A percentile compares a stretch with the other conserved stretches of the same genome.
Evolutionary conservation across 2,113 vertebrate species (phyloP).

Genomic region (Paracanthobrama guichenoti): DNA sequence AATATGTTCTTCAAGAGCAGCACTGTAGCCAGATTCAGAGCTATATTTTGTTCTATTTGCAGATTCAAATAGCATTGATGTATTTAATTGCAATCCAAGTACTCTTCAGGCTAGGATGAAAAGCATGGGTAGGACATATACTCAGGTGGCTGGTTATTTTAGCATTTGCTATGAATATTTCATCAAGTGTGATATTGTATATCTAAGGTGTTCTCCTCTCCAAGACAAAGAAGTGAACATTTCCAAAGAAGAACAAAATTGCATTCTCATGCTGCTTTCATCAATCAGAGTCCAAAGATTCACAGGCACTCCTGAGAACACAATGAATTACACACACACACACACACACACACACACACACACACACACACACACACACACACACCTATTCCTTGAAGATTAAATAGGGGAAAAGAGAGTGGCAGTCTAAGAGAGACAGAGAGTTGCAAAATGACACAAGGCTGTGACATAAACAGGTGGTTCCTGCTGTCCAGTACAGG

Average conservation of each 20-base stretch:
- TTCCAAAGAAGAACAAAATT: conserved; percentile 43
- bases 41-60: conserved; percentile 27
- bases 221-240: conserved; percentile 32
- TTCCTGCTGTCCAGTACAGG: neutral
- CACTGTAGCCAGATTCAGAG: neutral
- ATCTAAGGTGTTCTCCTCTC: conserved; percentile 49
- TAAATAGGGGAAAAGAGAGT: neutral
- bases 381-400: neutral
- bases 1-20: neutral
- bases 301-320: conserved; percentile 14
- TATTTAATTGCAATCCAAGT: conserved; percentile 38
- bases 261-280: conserved; percentile 51
- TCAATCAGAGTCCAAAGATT: conserved; percentile 53
- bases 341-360: conserved; percentile 9
- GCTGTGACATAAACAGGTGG: neutral
- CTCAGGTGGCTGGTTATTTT: conserved; percentile 56
- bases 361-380: conserved; percentile 9
- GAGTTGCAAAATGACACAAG: neutral
- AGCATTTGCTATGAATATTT: conserved; percentile 62
- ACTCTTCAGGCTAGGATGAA: conserved; percentile 34
- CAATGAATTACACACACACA: conserved; percentile 52
- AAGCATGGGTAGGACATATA: conserved; percentile 43
- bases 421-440: conserved; percentile 17
- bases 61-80: conserved; percentile 47
- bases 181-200: conserved; percentile 57